These are phyloP conservation scores for Hydrolagus colliei DNA, from an alignment of 2,797 vertebrate species.

Conservation along the genomic window DNA sequence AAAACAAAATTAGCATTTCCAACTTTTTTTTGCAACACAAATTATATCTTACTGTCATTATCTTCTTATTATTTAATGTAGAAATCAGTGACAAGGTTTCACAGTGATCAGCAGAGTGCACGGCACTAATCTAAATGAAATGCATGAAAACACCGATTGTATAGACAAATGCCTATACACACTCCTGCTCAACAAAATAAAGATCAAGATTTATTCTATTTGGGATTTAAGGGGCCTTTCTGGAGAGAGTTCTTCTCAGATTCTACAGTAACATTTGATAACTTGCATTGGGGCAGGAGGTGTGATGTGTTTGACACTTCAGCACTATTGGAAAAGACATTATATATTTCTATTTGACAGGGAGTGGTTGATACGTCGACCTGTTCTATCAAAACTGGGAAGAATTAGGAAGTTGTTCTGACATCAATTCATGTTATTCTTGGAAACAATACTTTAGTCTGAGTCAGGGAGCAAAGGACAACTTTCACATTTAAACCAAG, in stretches of 20 bases:
- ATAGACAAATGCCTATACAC: no score
- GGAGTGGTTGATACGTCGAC: background rate
- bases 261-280: background rate
- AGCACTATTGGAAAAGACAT: conserved; percentile 13
- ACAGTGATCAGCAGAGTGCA: background rate
- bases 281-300: background rate
- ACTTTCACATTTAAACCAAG: conserved; percentile 27
- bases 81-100: no score
- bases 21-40: no score
- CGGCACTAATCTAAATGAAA: background rate
- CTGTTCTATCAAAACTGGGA: conserved; percentile 22
- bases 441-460: conserved; percentile 1
- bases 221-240: background rate
- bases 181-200: background rate
- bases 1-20: no score
- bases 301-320: background rate
- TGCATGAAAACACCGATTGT: background rate
- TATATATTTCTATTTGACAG: background rate
- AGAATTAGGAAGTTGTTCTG: conserved; percentile 31
- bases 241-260: background rate
- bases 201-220: background rate
- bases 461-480: conserved; percentile 16
- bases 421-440: conserved; percentile 32
- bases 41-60: no score
- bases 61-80: no score